Base-by-base conservation (phyloP, 1,140 invertebrate genomes). In the Caenorhabditis brenneri region DNA sequence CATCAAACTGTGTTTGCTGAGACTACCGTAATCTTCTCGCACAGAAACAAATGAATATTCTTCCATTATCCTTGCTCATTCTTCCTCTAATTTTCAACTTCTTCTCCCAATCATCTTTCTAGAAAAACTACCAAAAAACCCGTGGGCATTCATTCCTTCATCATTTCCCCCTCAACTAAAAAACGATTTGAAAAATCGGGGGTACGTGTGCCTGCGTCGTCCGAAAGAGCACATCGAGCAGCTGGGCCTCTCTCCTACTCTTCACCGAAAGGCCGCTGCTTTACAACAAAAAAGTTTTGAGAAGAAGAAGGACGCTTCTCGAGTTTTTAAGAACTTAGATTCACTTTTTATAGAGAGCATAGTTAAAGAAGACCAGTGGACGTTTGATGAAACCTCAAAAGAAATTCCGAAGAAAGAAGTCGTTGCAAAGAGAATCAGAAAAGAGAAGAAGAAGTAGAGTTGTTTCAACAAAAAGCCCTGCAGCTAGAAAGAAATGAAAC, bases 271-370 rank as follows among this genome's bases (percentile, higher is more conserved):
- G 65, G 65, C 65, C 65, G 65, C 65, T n/a, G 65, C 65, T 74
- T 74, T 74, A 74, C 65, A 55, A 65, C 58, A 65, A 65, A 74
- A 74, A 74, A 65, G 24, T 55, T 51, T 55, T 10, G 53, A 55
- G 53, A 10, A 24, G 22, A 5, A 27, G 53, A 7, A 27, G 7
- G 10, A 10, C n/a, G n/a, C n/a, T n/a, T n/a, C n/a, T n/a, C n/a
- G n/a, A n/a, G n/a, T n/a, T n/a, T n/a, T n/a, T n/a, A n/a, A n/a
- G n/a, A n/a, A n/a, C n/a, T n/a, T n/a, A 10, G 22, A 12, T 10
- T 10, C 53, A 55, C 19, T 27, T 24, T 55, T 55, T 55, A 27
- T 12, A 12, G 53, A 55, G 49, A n/a, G 49, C 15, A 51, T 51
- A 51, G 48, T 51, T 51, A 51, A 19, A 46, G 42, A 12, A 46